Evolutionary conservation across 1,140 invertebrate species (phyloP).

Genomic region (Megalonaias nervosa): DNA sequence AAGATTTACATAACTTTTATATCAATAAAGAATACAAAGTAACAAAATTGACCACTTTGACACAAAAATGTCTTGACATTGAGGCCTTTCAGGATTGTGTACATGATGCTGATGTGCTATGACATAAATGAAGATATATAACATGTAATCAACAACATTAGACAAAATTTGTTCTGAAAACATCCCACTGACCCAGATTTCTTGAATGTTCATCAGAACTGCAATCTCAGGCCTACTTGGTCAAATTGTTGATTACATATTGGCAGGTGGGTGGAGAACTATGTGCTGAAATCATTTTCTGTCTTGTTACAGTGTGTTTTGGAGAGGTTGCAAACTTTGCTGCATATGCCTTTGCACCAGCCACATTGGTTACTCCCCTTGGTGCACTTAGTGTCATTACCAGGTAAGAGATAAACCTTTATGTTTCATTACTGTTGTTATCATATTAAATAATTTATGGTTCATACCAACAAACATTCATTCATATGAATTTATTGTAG

Average conservation of each 20-base stretch:
- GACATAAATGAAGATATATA: background rate
- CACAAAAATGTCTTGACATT: no score
- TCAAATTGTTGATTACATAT: background rate
- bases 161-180: no score
- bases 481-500: background rate
- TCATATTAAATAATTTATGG: background rate
- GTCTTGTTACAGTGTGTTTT: constrained; percentile 84
- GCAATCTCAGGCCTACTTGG: no score
- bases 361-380: constrained; percentile 94
- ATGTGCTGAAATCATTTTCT: background rate
- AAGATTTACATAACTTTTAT: no score
- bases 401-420: constrained; percentile 67
- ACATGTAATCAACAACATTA: no score
- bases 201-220: background rate
- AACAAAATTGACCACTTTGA: no score
- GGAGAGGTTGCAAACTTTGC: constrained; percentile 95
- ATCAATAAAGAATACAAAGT: no score
- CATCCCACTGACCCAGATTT: no score
- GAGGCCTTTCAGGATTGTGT: no score
- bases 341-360: constrained; percentile 97
- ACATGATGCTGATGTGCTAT: no score
- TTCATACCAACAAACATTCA: background rate
- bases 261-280: no score
- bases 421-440: background rate
- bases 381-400: constrained; percentile 95